Conservation (phyloP, 2,797 vertebrate species). For the Lithobates pipiens region DNA sequence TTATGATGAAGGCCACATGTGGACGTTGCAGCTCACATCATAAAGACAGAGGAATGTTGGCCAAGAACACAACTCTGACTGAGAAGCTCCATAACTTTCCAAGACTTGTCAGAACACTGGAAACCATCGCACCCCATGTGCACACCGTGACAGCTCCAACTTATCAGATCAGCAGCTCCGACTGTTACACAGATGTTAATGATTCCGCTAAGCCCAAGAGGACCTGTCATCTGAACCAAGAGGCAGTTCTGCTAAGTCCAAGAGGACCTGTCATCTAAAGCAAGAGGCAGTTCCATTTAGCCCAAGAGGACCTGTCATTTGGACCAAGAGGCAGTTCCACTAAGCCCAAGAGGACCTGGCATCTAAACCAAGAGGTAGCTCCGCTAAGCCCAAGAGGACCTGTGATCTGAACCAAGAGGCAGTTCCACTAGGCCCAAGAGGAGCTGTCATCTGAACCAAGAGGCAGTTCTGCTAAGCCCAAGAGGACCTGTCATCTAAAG, state of each 20-base stretch:
- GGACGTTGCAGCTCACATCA: no score
- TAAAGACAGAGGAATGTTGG: not conserved
- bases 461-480: not conserved
- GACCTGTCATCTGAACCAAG: no score
- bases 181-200: not conserved
- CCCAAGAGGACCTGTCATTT: not conserved
- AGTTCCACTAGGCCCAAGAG: no score
- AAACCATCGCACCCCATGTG: constrained; percentile 17
- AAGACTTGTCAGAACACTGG: constrained; percentile 22
- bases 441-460: no score
- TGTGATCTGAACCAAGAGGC: no score
- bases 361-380: no score
- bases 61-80: not conserved
- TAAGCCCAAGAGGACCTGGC: no score
- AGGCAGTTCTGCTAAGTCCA: not conserved
- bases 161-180: not conserved
- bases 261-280: not conserved
- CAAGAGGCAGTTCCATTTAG: no score
- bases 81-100: constrained; percentile 8
- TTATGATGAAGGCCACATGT: no score
- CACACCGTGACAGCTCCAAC: not conserved
- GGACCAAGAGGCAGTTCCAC: no score
- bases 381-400: no score
- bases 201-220: not conserved
- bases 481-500: no score